Evolutionary conservation across 2,888 invertebrate genomes (phyloP), one percentile per base, ranked within the genome.

Genomic region (Sphaerophoria rueppellii): DNA sequence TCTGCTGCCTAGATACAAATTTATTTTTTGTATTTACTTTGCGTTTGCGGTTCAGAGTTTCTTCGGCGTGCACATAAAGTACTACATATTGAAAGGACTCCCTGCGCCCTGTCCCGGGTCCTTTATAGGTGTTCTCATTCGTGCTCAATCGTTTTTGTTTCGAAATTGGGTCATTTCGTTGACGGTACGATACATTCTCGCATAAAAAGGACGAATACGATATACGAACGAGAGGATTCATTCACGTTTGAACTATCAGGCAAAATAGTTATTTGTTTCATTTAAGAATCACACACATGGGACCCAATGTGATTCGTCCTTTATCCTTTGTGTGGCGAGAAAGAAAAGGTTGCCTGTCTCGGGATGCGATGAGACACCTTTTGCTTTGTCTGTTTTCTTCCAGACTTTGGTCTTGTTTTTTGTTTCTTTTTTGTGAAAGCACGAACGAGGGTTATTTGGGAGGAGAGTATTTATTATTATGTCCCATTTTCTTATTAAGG

Each of bases 151-250:
- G 63, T 65, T 70, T 78, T 81, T 81, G 48, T 16, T 48, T 4
- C 24, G 70, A 70, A 85, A 73, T 85, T 81, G 80, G 85, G 85
- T 85, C 85, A 85, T 48, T 60, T 54, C 46, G 58, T 54, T 50
- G 58, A 24, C 24, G 24, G 24, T 24, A 24, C 24, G 24, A 24
- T 50, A 85, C 61, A 72, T 60, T 0, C 40, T 40, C 40, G 40
- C 9, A 40, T 9, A 2, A 6, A 24, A 24, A 24, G 24, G 24
- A 24, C 24, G 24, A 24, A 24, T 24, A 24, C 24, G 24, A 24
- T 24, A 24, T 24, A 24, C 24, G 24, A 24, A 24, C 24, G 24
- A 24, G 24, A 24, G 40, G 6, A 60, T 60, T 43, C 60, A 55
- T 58, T 52, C 71, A 60, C 60, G 74, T 80, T 60, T 69, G 63